These are phyloP conservation scores for Artemia sp. DNA, from an alignment of 2,888 invertebrate genomes.

Conservation along the genomic window DNA sequence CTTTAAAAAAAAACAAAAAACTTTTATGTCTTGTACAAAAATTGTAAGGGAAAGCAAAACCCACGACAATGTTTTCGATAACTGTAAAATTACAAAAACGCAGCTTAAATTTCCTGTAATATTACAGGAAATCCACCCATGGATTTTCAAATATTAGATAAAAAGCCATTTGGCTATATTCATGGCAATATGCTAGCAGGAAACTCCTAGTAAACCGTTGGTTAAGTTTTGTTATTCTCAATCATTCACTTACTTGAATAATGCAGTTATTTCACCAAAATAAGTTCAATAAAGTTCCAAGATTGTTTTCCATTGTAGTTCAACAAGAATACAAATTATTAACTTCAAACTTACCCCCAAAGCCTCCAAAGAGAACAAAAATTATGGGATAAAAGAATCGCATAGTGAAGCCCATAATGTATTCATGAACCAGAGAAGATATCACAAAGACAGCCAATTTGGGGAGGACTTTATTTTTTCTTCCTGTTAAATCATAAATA, in stretches of 20 bases:
- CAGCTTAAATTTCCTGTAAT: too few relatives aligned
- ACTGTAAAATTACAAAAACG: too few relatives aligned
- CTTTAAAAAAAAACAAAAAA: too few relatives aligned
- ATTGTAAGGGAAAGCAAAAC: too few relatives aligned
- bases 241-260: background rate
- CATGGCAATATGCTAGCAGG: too few relatives aligned
- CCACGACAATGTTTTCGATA: too few relatives aligned
- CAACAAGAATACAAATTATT: background rate
- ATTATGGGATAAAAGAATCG: slow-evolving; percentile 76
- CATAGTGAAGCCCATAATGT: slow-evolving; percentile 56
- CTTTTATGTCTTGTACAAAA: too few relatives aligned
- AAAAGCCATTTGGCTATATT: too few relatives aligned
- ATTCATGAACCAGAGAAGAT: slow-evolving; percentile 75
- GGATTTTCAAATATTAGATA: too few relatives aligned
- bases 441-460: slow-evolving; percentile 51
- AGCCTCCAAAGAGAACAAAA: slow-evolving; percentile 52
- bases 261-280: background rate
- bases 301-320: background rate
- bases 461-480: slow-evolving; percentile 34
- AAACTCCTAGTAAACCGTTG: too few relatives aligned
- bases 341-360: slow-evolving; percentile 38
- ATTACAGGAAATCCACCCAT: too few relatives aligned
- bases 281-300: background rate
- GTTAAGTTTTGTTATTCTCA: too few relatives aligned
- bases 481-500: slow-evolving; percentile 28